Percentiles rank a stretch among this genome's conserved stretches.
phyloP scores from a whole-genome alignment of 2,113 vertebrate genomes.

The Rhagologus leucostigma region DNA sequence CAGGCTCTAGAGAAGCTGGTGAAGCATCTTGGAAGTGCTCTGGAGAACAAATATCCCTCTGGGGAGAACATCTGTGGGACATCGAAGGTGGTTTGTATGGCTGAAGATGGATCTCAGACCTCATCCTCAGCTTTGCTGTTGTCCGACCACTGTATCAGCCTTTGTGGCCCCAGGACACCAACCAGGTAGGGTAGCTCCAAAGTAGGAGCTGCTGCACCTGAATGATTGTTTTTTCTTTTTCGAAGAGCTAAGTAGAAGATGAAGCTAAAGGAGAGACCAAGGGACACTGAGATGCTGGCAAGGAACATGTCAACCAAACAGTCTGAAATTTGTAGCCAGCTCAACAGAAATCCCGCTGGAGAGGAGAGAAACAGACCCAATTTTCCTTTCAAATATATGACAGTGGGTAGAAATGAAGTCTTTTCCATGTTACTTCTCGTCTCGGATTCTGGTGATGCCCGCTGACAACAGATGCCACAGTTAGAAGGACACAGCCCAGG shows the following conservation, averaged over 20 bases:
- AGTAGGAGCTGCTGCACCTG: background rate
- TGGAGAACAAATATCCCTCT: background rate
- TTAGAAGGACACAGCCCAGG: background rate
- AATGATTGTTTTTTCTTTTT: background rate
- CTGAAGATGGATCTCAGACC: background rate
- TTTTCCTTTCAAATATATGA: background rate
- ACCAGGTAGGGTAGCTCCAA: background rate
- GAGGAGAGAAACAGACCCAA: background rate
- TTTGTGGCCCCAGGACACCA: background rate
- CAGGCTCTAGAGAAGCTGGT: background rate
- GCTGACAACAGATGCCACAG: background rate
- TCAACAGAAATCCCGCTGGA: background rate
- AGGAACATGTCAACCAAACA: background rate
- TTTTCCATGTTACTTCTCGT: background rate
- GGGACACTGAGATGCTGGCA: background rate
- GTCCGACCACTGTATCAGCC: background rate
- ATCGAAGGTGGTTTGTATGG: accelerated
- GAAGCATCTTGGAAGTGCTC: background rate
- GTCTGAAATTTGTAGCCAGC: background rate
- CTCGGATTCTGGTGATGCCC: background rate
- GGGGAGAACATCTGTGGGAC: background rate
- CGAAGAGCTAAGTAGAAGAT: background rate
- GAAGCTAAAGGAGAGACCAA: background rate
- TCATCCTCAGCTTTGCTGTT: background rate
- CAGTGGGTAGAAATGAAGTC: background rate